A percentile compares a stretch with the other conserved stretches of the same genome.
These are phyloP conservation scores for Tortrix viridana DNA, from an alignment of 2,888 invertebrate genomes.

Conservation along the genomic window DNA sequence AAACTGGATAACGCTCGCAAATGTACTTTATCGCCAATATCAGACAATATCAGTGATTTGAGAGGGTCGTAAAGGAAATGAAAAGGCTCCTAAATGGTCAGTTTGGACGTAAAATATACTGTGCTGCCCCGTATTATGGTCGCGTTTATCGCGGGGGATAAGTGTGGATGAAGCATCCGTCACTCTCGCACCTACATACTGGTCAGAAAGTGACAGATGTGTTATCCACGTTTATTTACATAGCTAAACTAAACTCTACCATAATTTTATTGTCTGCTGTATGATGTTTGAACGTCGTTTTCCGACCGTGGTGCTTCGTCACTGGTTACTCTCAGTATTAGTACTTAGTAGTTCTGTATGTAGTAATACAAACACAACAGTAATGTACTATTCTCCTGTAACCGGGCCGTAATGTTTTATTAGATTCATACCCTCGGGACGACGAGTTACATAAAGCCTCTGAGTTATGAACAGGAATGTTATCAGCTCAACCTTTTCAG, in stretches of 20 bases:
- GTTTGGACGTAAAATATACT: slow-evolving; percentile 37
- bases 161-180: too few relatives aligned
- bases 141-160: too few relatives aligned
- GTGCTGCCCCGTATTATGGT: slow-evolving; percentile 28
- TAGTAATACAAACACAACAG: too few relatives aligned
- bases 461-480: slow-evolving; percentile 36
- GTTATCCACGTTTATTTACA: too few relatives aligned
- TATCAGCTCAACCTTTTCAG: slow-evolving; percentile 37
- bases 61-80: slow-evolving; percentile 38
- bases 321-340: too few relatives aligned
- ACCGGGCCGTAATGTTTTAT: slow-evolving; percentile 47
- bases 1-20: slow-evolving; percentile 27
- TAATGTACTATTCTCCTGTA: slow-evolving; percentile 21
- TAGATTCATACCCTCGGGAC: slow-evolving; percentile 48
- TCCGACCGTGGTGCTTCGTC: too few relatives aligned
- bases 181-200: too few relatives aligned
- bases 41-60: slow-evolving; percentile 39
- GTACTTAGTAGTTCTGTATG: too few relatives aligned
- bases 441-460: slow-evolving; percentile 35
- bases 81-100: slow-evolving; percentile 39
- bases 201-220: too few relatives aligned
- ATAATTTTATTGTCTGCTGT: too few relatives aligned
- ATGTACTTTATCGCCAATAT: slow-evolving; percentile 31
- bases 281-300: too few relatives aligned
- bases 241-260: too few relatives aligned